A percentile compares a stretch with the other conserved stretches of the same genome.
Conservation (phyloP, 2,113 vertebrate genomes). For the Scartelaos histophorus region DNA sequence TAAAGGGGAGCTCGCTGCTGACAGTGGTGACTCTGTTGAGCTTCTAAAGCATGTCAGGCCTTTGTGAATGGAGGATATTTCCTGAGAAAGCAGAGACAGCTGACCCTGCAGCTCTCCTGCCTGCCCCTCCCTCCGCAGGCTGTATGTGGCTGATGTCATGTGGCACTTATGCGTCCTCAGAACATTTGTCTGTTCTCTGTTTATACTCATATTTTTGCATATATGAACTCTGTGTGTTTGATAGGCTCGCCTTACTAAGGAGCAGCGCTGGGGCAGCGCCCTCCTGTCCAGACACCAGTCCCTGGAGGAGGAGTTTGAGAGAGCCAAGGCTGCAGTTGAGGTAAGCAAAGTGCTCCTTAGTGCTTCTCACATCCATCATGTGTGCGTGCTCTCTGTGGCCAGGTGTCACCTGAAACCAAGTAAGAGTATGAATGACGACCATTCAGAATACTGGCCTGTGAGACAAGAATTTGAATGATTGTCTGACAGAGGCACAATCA, state of each 20-base stretch:
- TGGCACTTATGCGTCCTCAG: not conserved
- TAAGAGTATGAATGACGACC: not conserved
- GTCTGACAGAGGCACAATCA: not conserved
- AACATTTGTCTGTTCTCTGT: conserved; percentile 16
- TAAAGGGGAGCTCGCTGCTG: conserved; percentile 44
- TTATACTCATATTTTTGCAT: conserved; percentile 32
- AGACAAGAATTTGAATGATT: not conserved
- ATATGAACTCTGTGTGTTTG: conserved; percentile 50
- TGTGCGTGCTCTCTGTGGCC: conserved; percentile 11
- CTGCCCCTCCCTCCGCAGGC: conserved; percentile 37
- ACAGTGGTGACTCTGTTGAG: conserved; percentile 58
- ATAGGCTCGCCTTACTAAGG: conserved; percentile 88
- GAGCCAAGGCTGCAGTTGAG: conserved; percentile 98
- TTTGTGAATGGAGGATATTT: conserved; percentile 67
- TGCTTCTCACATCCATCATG: conserved; percentile 29
- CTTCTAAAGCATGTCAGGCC: conserved; percentile 64
- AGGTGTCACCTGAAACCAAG: not conserved
- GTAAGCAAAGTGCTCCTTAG: conserved; percentile 72
- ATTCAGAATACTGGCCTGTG: not conserved
- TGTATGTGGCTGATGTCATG: conserved; percentile 20
- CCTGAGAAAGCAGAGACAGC: conserved; percentile 61
- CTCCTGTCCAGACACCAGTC: conserved; percentile 95
- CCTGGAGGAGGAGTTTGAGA: conserved; percentile 97
- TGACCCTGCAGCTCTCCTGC: conserved; percentile 65
- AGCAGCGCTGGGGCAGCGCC: conserved; percentile 88